These are phyloP conservation scores for Clistopyga incitator DNA, from an alignment of 2,888 invertebrate genomes.

Conservation along the genomic window DNA sequence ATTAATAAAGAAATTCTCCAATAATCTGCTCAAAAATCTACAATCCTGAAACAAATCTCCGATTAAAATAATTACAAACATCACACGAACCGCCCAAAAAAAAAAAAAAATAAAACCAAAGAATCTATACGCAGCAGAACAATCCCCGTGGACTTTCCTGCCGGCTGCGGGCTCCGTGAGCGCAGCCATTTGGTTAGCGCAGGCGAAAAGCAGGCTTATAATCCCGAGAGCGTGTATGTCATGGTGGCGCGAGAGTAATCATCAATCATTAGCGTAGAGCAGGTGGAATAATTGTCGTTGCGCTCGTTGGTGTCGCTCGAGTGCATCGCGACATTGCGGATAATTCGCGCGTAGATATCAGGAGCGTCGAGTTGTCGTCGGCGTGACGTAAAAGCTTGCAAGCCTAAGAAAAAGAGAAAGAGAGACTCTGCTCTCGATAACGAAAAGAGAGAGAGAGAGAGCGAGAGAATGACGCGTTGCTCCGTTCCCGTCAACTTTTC, in stretches of 20 bases:
- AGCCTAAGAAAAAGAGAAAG: background rate
- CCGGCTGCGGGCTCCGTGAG: conserved; percentile 39
- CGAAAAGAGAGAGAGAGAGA: background rate
- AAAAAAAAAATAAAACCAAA: too few relatives aligned
- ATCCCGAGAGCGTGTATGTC: conserved; percentile 58
- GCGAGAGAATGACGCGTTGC: conserved; percentile 36
- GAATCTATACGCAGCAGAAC: too few relatives aligned
- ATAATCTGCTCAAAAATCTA: too few relatives aligned
- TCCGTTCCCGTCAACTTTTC: conserved; percentile 11
- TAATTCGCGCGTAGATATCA: background rate
- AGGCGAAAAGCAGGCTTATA: background rate
- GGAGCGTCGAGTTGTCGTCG: conserved; percentile 13
- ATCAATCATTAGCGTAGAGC: conserved; percentile 67
- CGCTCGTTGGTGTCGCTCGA: background rate
- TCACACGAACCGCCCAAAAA: too few relatives aligned
- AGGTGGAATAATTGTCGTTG: conserved; percentile 52
- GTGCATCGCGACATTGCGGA: background rate
- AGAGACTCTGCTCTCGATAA: background rate
- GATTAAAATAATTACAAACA: too few relatives aligned
- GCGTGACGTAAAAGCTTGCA: conserved; percentile 24
- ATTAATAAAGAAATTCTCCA: too few relatives aligned
- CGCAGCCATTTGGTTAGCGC: conserved; percentile 19
- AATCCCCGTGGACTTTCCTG: conserved; percentile 2
- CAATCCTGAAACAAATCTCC: too few relatives aligned
- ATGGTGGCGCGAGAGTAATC: conserved; percentile 72